A percentile compares a stretch with the other conserved stretches of the same genome.
Evolutionary conservation across 1,140 invertebrate genomes (phyloP).

Genomic region (Atta cephalotes): DNA sequence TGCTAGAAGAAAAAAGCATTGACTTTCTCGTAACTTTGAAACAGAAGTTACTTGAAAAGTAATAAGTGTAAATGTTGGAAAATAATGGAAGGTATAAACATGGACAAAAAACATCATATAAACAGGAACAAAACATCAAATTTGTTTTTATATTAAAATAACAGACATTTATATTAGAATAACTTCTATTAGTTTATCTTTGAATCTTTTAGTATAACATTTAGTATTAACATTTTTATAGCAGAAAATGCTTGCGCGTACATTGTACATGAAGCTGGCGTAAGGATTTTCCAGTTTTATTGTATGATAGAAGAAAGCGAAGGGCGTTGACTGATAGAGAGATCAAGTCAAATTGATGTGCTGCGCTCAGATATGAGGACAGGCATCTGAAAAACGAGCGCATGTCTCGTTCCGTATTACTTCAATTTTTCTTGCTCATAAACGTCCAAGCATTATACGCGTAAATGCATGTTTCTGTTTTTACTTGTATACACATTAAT

Average conservation of each 20-base stretch:
- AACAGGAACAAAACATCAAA: not conserved
- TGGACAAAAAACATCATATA: not conserved
- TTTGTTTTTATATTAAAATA: not conserved
- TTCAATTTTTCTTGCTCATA: constrained; percentile 72
- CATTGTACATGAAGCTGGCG: constrained; percentile 32
- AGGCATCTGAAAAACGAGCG: constrained; percentile 72
- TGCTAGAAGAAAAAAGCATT: constrained; percentile 67
- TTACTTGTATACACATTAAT: constrained; percentile 25
- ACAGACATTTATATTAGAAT: not conserved
- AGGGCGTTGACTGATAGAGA: constrained; percentile 74
- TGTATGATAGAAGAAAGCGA: constrained; percentile 48
- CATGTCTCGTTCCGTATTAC: constrained; percentile 70
- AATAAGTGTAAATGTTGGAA: not conserved
- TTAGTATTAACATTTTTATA: constrained; percentile 1
- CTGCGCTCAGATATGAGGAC: constrained; percentile 55
- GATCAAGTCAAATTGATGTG: constrained; percentile 73
- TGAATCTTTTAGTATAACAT: not conserved
- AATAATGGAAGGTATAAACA: not conserved
- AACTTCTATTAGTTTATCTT: not conserved
- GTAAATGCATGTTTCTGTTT: constrained; percentile 45
- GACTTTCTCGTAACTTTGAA: constrained; percentile 62
- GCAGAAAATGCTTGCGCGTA: constrained; percentile 25
- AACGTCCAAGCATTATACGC: constrained; percentile 48
- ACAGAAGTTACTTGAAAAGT: constrained; percentile 70
- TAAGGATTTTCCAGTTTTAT: constrained; percentile 50